phyloP scores from a whole-genome alignment of 2,113 vertebrate species.

The Sclerurus mexicanus region DNA sequence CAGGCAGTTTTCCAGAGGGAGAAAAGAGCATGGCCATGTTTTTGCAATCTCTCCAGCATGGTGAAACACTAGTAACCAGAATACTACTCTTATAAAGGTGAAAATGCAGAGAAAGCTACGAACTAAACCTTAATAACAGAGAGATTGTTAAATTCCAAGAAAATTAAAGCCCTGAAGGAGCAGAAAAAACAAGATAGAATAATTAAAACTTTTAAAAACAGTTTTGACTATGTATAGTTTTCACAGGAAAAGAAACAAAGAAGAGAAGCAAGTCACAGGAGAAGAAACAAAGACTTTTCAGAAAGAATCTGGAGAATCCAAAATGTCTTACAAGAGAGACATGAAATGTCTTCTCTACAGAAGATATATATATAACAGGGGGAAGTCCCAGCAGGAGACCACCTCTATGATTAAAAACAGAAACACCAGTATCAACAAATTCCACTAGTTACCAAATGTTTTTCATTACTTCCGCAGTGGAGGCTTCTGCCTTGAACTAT shows the following conservation, averaged over 20 bases:
- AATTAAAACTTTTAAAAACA: neutral
- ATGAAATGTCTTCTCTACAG: neutral
- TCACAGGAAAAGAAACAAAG: neutral
- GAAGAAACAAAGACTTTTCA: neutral
- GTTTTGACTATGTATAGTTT: neutral
- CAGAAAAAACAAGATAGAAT: neutral
- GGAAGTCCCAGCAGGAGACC: conserved; percentile 48
- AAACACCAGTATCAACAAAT: conserved; percentile 56
- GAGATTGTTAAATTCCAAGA: neutral
- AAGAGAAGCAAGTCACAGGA: neutral
- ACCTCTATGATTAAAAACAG: conserved; percentile 54
- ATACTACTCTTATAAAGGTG: neutral
- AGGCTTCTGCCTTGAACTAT: conserved; percentile 48
- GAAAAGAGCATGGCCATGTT: neutral
- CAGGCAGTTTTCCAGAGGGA: neutral
- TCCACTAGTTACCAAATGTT: conserved; percentile 38
- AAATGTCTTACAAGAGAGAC: neutral
- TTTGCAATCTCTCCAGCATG: neutral
- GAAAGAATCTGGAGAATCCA: conserved; percentile 21
- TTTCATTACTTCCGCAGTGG: conserved; percentile 43
- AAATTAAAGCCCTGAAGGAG: neutral
- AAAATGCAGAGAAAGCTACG: neutral
- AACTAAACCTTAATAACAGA: neutral
- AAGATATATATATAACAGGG: conserved; percentile 35
- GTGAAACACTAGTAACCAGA: neutral